Conservation (phyloP, 37 sponge, comb jelly and placozoan genomes). For the Cliona cf. orientalis region DNA sequence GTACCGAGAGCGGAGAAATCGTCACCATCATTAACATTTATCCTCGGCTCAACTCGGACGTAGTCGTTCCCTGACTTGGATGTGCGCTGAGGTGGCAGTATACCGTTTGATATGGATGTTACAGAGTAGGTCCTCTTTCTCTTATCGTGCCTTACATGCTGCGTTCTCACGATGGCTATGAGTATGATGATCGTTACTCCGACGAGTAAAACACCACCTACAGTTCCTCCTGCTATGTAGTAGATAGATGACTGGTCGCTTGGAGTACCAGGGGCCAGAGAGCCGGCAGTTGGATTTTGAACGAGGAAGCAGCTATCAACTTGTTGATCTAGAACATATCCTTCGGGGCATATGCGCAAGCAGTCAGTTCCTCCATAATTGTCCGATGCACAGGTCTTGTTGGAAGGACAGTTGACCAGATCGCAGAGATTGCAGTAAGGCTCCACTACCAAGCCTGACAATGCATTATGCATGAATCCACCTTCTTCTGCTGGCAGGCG, state of each 20-base stretch:
- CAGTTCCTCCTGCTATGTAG: constrained; percentile 13
- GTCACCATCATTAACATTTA: not conserved
- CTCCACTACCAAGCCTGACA: not conserved
- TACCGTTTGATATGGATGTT: not conserved
- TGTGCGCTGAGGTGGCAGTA: too few relatives aligned
- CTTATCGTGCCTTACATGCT: not conserved
- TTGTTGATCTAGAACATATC: not conserved
- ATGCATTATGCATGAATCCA: not conserved
- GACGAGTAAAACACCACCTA: constrained; percentile 7
- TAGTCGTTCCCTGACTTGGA: not conserved
- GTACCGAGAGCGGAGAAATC: not conserved
- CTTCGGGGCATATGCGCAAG: constrained; percentile 7
- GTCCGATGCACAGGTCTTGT: constrained; percentile 11
- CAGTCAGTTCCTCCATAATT: not conserved
- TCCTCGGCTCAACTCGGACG: not conserved
- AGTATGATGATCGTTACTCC: constrained; percentile 1
- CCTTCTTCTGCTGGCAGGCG: not conserved
- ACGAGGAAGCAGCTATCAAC: not conserved
- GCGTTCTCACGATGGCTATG: not conserved
- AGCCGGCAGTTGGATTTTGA: not conserved
- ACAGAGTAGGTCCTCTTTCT: constrained; percentile 23
- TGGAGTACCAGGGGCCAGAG: not conserved
- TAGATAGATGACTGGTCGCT: not conserved
- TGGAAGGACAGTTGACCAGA: constrained; percentile 2
- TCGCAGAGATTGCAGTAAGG: constrained; percentile 42